Evolutionary conservation across 2,797 vertebrate species (phyloP).

Genomic region (Brachyalestes nurse): DNA sequence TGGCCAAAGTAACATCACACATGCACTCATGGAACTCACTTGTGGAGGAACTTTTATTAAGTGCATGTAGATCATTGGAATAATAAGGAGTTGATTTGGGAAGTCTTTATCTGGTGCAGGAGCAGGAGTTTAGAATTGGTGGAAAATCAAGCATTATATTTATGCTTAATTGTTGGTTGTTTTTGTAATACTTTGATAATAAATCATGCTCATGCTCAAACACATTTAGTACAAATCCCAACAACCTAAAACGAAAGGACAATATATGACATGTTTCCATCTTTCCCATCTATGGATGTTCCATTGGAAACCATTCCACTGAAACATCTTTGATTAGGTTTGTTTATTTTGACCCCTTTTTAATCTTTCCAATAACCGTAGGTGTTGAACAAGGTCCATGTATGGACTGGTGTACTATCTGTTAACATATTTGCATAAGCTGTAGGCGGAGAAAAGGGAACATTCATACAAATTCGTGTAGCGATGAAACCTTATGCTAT

Average conservation of each 20-base stretch:
- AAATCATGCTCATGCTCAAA: background rate
- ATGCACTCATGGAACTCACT: too few relatives aligned
- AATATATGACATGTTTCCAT: background rate
- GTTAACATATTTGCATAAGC: background rate
- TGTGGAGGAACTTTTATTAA: background rate
- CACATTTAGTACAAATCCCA: too few relatives aligned
- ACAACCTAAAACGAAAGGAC: too few relatives aligned
- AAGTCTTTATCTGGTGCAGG: background rate
- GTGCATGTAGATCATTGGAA: background rate
- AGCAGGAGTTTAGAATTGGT: background rate
- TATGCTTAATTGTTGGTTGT: background rate
- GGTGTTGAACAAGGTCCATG: background rate
- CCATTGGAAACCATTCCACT: background rate
- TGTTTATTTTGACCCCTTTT: background rate
- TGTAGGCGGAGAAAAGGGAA: background rate
- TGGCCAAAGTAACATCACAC: background rate
- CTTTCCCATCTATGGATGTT: background rate
- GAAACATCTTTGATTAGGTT: background rate
- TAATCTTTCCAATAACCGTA: background rate
- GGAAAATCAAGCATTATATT: background rate
- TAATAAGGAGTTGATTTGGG: background rate
- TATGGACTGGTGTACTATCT: background rate
- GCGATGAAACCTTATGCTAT: background rate
- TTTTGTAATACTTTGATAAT: background rate
- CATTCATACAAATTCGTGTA: background rate